Base-by-base conservation (phyloP, 2,888 invertebrate species). In the Cynaeus angustus region DNA sequence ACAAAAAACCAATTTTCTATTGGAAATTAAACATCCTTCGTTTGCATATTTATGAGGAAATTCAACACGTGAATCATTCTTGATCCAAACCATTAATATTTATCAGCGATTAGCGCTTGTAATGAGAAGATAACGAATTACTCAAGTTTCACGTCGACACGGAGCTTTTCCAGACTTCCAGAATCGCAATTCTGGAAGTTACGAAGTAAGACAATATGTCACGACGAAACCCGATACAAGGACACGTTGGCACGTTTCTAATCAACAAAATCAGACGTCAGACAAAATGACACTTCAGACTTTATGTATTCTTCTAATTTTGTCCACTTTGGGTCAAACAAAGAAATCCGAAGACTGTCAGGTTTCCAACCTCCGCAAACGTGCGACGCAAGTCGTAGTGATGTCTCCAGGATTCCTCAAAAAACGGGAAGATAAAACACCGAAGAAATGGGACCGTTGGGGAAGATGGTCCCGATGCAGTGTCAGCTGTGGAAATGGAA, bases 391-490 rank as follows among this genome's bases (percentile, higher is more conserved):
- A 38, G 26, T 66, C 12, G 48, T 56, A 3, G 56, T 56, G 8
- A 46, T 66, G 56, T 45, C 46, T 6, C 66, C 55, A 8, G 46
- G 10, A 8, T 13, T 45, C 5, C 55, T 45, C 3, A 50, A 26
- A 8, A 66, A 66, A 48, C 43, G 66, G 7, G 56, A 66, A 38
- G 33, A 56, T 26, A 37, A 26, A 41, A 26, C 16, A 26, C 59
- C 83, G 28, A 86, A 86, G 77, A 77, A 85, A 61, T 87, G 87
- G 87, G 86, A 86, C 74, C 84, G 84, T 56, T 87, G 86, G 87
- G 84, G 86, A 52, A 85, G 83, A 74, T 87, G 87, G 87, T 85
- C 86, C 3, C 72, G 79, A 1, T 88, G 88, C 75, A 86, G 85
- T 52, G 86, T 85, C 3, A 83, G 84, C 16, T 87, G 87, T 72